phyloP scores from a whole-genome alignment of 2,113 vertebrate species.

The Phocoena sinus region DNA sequence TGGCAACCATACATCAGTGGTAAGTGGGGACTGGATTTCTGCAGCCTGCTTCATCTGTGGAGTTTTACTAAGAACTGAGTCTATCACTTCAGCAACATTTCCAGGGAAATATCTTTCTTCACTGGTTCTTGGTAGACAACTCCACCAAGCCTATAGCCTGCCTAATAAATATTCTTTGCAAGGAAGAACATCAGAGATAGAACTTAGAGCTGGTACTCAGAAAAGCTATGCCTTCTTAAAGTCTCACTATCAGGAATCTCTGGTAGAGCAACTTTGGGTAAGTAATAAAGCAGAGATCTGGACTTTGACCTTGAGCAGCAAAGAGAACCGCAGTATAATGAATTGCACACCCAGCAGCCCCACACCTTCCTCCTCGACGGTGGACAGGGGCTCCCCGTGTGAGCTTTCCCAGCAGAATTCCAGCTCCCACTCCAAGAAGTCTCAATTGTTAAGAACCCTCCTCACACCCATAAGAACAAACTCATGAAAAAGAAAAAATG shows the following conservation, averaged over 20 bases:
- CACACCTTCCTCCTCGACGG: neutral
- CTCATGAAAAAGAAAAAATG: neutral
- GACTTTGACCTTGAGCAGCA: neutral
- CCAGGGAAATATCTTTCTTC: neutral
- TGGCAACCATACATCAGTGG: neutral
- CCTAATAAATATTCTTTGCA: neutral
- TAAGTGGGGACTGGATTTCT: neutral
- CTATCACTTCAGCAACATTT: neutral
- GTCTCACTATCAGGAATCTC: neutral
- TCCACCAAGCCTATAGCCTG: neutral
- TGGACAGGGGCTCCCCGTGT: rapidly evolving
- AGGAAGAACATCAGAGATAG: neutral
- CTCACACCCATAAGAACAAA: neutral
- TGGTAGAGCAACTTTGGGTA: neutral
- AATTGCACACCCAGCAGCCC: rapidly evolving
- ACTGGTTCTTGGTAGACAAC: neutral
- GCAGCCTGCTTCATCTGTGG: neutral
- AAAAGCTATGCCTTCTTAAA: neutral
- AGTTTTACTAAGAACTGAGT: neutral
- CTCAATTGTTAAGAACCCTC: neutral
- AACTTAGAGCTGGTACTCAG: neutral
- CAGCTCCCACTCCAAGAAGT: neutral
- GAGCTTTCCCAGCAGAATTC: neutral
- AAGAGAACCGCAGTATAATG: neutral
- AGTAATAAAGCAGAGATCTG: neutral